Conservation (phyloP, 2,113 vertebrate species). For the Oreochromis spilurus region DNA sequence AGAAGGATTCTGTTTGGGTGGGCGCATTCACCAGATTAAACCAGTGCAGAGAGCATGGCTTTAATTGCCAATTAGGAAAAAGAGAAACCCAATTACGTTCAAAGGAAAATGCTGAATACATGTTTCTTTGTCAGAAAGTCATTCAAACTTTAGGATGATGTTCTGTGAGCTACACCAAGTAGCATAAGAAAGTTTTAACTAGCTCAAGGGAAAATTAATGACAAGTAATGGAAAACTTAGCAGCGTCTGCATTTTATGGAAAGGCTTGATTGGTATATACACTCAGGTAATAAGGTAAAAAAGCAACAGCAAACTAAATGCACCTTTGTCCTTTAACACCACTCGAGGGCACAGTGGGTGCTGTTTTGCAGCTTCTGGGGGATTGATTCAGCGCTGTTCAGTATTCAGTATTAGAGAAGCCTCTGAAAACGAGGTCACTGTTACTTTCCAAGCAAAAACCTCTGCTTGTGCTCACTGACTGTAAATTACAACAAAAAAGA, state of each 20-base stretch:
- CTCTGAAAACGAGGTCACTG: not conserved
- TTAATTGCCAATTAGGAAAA: fast-evolving
- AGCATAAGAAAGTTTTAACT: not conserved
- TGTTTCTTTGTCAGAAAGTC: not conserved
- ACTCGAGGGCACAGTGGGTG: not conserved
- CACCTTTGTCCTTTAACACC: not conserved
- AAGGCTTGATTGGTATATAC: not conserved
- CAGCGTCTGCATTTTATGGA: not conserved
- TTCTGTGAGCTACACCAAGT: not conserved
- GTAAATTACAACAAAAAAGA: not conserved
- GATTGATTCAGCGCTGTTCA: not conserved
- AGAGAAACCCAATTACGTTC: not conserved
- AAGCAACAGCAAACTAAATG: not conserved
- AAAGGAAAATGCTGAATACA: not conserved
- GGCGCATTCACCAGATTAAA: not conserved
- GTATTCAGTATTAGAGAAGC: not conserved
- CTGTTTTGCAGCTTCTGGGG: not conserved
- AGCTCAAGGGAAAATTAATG: not conserved
- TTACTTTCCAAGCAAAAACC: not conserved
- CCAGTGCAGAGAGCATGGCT: not conserved
- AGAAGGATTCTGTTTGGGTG: not conserved
- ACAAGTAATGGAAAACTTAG: not conserved
- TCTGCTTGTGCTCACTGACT: not conserved
- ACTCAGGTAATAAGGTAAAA: not conserved
- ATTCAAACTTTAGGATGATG: not conserved